Evolutionary conservation across 2,113 vertebrate species (phyloP), one percentile per base, ranked within the genome.

Genomic region (Synchiropus splendidus): DNA sequence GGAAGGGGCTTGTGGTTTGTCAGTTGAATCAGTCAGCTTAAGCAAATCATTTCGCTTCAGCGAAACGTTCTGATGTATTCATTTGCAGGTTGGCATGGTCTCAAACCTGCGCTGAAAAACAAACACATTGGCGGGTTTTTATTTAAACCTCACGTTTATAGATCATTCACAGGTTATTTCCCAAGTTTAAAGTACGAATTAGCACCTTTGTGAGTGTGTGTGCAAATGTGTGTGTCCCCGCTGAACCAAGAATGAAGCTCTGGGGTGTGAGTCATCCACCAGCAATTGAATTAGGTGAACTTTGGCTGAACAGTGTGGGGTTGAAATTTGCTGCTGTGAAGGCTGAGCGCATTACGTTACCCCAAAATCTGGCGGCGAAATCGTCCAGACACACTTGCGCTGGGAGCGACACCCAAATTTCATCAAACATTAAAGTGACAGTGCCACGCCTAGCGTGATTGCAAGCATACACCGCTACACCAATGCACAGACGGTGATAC

Each of bases 201-300:
- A 27, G 8, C 16, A 9, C 10, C 2, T 12, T 9, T 35, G 21
- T 30, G 12, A 16, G 31, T 51, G 17, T 40, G 31, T 51, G 17
- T 40, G 15, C 46, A 13, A 36, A 18, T 42, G 43, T n/a, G 13
- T 44, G 1, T 8, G 15, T 12, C n/a, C n/a, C 12, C 18, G 21
- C 1, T 51, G 39, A 58, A 48, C 18, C 35, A 49, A 66, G 54
- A 61, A 51, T 56, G 48, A 56, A 64, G 66, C 64, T 57, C 47
- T 54, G 51, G 30, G 36, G 47, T 11, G 11, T 75, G 77, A 77
- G 69, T 77, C 77, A 80, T 69, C 63, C 58, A 66, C 13, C 51
- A 47, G 59, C 61, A 66, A 77, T 75, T 68, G 67, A 75, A 77
- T 80, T 68, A 73, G 51, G 53, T 67, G 54, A 75, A 75, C 60